Conservation (phyloP, 2,797 vertebrate species). For the Danio choprae region DNA sequence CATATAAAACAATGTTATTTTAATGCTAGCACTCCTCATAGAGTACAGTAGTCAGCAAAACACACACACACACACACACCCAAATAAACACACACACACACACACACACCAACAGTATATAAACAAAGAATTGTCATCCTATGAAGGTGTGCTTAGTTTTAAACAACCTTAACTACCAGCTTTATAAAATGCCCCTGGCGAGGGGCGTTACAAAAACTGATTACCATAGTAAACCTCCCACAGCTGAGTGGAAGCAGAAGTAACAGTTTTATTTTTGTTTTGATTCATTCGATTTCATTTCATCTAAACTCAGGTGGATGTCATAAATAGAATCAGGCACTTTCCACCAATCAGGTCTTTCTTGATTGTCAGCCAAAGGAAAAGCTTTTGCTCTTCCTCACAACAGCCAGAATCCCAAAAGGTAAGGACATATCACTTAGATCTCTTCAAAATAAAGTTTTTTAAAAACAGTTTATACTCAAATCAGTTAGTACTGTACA, state of each 20-base stretch:
- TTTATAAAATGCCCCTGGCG: not conserved
- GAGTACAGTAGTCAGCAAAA: not conserved
- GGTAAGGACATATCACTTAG: constrained; percentile 29
- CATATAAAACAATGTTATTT: not conserved
- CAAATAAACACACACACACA: not conserved
- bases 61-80: not conserved
- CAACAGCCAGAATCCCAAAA: constrained; percentile 5
- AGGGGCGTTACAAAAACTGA: not conserved
- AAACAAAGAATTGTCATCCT: not conserved
- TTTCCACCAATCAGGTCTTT: constrained; percentile 25
- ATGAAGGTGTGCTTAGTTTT: not conserved
- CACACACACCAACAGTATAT: not conserved
- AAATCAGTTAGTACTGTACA: not conserved
- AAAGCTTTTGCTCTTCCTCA: not conserved
- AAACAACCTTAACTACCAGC: not conserved
- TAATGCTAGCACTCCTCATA: not conserved
- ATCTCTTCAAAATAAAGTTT: not conserved
- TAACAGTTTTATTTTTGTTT: not conserved
- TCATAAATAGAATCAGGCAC: not conserved
- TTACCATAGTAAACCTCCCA: not conserved
- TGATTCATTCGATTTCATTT: not conserved
- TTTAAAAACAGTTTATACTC: not conserved
- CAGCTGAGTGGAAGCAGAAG: not conserved
- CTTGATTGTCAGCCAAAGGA: not conserved
- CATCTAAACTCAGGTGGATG: not conserved